phyloP scores from a whole-genome alignment of 1,140 invertebrate genomes.

The Metaphire vulgaris region DNA sequence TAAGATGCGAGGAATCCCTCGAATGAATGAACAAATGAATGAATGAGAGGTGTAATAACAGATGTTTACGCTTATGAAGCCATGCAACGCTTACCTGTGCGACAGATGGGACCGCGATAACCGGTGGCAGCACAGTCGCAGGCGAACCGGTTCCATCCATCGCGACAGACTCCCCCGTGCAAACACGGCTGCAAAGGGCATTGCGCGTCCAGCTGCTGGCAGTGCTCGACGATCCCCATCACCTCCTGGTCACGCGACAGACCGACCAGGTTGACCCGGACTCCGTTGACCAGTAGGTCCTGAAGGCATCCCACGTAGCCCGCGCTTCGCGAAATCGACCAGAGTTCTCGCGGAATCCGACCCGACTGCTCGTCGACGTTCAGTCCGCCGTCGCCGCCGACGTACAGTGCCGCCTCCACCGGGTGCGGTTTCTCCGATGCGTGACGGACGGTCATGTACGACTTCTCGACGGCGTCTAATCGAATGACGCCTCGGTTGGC shows the following conservation, averaged over 20 bases:
- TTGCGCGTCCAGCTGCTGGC: background rate
- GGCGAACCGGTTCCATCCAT: conserved; percentile 92
- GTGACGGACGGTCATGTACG: conserved; percentile 66
- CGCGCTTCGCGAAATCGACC: conserved; percentile 78
- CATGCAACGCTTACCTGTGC: conserved; percentile 38
- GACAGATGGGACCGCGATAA: conserved; percentile 68
- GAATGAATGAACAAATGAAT: too few species aligned
- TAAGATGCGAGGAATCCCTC: too few species aligned
- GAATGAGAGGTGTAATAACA: too few species aligned
- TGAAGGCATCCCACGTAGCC: conserved; percentile 93
- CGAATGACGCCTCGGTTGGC: background rate
- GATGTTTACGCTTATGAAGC: too few species aligned
- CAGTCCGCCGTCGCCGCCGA: conserved; percentile 69
- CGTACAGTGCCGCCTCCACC: conserved; percentile 72
- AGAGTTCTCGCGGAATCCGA: conserved; percentile 67
- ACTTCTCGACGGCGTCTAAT: background rate
- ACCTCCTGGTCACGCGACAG: conserved; percentile 81
- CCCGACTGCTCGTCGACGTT: conserved; percentile 56
- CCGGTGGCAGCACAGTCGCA: conserved; percentile 88
- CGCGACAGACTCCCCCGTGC: conserved; percentile 78
- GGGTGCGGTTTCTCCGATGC: conserved; percentile 67
- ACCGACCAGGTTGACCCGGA: conserved; percentile 79
- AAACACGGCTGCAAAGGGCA: conserved; percentile 61
- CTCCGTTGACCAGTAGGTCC: conserved; percentile 85
- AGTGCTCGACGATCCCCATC: conserved; percentile 47